Conservation (phyloP, 2,797 vertebrate species). For the Poeciliopsis gracilis region DNA sequence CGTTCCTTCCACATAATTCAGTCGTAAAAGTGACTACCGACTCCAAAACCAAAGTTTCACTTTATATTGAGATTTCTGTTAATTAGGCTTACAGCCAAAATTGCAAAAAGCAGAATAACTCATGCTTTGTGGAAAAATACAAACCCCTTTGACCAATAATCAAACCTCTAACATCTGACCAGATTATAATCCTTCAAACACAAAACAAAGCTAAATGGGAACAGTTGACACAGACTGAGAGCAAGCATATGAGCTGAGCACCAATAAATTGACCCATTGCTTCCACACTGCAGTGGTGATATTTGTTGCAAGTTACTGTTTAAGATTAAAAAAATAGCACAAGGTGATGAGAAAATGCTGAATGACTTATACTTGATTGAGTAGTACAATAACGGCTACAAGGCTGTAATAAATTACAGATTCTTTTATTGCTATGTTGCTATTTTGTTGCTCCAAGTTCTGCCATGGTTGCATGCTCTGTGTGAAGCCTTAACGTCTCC, state of each 20-base stretch:
- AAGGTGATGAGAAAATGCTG: too few species aligned
- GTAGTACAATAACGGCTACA: too few species aligned
- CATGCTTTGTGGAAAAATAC: neutral
- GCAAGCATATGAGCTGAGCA: neutral
- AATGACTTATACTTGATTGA: too few species aligned
- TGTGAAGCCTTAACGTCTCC: neutral
- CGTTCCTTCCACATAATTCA: neutral
- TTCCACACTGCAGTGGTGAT: neutral
- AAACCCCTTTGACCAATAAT: neutral
- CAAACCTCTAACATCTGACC: neutral
- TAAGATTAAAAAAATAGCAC: neutral
- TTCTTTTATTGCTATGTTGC: too few species aligned
- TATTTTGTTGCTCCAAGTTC: neutral
- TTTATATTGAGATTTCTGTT: neutral
- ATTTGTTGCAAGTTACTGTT: neutral
- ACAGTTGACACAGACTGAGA: neutral
- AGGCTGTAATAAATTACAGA: too few species aligned
- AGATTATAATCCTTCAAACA: neutral
- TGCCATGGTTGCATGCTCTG: neutral
- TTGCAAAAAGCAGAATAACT: neutral
- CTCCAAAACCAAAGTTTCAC: too few species aligned
- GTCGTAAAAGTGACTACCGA: neutral
- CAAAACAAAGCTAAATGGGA: neutral
- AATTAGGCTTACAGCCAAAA: neutral
- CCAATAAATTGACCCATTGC: neutral